Percentiles rank a stretch among this genome's conserved stretches.
phyloP scores from a whole-genome alignment of 2,888 invertebrate species.

The Tholera decimalis region DNA sequence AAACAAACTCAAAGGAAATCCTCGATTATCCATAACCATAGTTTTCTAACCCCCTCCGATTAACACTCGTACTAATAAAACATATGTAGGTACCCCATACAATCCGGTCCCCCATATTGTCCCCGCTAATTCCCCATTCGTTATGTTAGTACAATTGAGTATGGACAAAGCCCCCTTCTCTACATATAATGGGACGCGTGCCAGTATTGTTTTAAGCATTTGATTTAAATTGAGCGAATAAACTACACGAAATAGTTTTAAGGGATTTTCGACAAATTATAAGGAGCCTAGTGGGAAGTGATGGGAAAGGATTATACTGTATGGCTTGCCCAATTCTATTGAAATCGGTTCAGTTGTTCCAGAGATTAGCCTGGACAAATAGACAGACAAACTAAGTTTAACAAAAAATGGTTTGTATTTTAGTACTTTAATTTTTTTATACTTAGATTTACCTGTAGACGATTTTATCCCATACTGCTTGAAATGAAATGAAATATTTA shows the following conservation, averaged over 20 bases:
- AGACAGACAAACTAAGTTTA: too few species aligned
- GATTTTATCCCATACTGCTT: too few species aligned
- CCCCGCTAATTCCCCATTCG: constrained; percentile 30
- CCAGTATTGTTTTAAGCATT: constrained; percentile 42
- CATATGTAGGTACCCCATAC: constrained; percentile 6
- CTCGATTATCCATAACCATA: constrained; percentile 7
- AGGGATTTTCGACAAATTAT: constrained; percentile 19
- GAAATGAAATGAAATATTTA: too few species aligned
- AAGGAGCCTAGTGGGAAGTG: background rate
- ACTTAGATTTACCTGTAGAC: too few species aligned
- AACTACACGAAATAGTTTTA: background rate
- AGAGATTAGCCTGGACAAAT: too few species aligned
- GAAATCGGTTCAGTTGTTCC: too few species aligned
- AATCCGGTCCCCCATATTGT: constrained; percentile 7
- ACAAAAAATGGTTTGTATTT: too few species aligned
- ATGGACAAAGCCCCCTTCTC: constrained; percentile 3
- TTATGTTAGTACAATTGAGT: constrained; percentile 28
- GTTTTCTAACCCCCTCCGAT: constrained; percentile 34
- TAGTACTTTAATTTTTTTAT: too few species aligned
- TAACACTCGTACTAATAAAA: constrained; percentile 35
- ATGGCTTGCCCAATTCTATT: too few species aligned
- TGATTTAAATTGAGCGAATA: constrained; percentile 29
- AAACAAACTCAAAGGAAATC: constrained; percentile 1
- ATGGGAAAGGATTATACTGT: background rate
- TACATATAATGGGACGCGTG: constrained; percentile 36